Base-by-base conservation (phyloP, 2,888 invertebrate species). In the Tipula vernalis region DNA sequence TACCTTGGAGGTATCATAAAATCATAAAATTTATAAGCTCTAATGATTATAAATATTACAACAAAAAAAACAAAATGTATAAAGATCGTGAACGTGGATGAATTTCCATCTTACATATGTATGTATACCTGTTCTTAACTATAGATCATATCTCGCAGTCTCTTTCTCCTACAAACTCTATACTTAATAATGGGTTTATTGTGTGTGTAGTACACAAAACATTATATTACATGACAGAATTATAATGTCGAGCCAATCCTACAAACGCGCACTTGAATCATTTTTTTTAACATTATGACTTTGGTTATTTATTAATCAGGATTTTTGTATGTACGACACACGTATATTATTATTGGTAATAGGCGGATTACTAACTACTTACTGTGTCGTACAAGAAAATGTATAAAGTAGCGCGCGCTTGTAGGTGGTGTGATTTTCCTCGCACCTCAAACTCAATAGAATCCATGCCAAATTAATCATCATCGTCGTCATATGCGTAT, bases 1-100 rank as follows among this genome's bases (percentile, higher is more conserved):
- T 28, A 71, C 71, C 71, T 71, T 71, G 71, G 71, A 71, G 28
- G 71, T 71, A 71, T 71, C 71, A 28, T 71, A 71, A 71, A 71
- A 71, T 71, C 71, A 71, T 71, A 71, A 71, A 71, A 71, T 71
- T 71, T 71, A 71, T 71, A 71, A 71, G 71, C 71, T 71, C 71
- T 71, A 71, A 71, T 71, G 71, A 71, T 71, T 28, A 71, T 71
- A 71, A 71, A 18, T 71, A 18, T 71, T 15, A 15, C 6, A 28
- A 28, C 28, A 28, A 28, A 0, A 28, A 28, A 28, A 28, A 28
- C 0, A 28, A 51, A 51, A 51, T 51, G 51, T 18, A 71, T 28
- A 71, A 71, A 71, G 71, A 71, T 71, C 71, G 71, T 15, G 51
- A 51, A 15, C 51, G 51, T 71, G 71, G 13, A 71, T 71, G 71